These are phyloP conservation scores for Tenodera sinensis DNA, from an alignment of 2,888 invertebrate genomes.

Conservation along the genomic window DNA sequence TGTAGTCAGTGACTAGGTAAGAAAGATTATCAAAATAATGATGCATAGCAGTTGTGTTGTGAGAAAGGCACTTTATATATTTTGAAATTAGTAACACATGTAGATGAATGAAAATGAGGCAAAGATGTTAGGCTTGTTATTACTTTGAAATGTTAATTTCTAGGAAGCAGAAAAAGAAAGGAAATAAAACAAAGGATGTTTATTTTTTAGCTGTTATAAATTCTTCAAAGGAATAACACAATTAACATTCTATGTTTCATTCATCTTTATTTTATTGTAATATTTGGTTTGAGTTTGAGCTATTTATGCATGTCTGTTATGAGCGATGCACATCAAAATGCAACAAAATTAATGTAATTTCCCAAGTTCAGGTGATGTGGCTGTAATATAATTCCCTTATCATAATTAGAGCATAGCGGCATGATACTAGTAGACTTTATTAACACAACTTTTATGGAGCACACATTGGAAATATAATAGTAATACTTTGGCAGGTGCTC, in stretches of 20 bases:
- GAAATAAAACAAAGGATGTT: background rate
- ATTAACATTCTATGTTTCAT: background rate
- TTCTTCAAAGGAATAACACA: background rate
- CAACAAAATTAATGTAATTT: background rate
- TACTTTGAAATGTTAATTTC: background rate
- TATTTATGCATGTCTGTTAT: background rate
- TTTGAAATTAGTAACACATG: background rate
- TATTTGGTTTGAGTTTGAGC: background rate
- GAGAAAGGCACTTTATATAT: background rate
- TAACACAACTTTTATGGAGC: background rate
- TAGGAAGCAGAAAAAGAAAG: background rate
- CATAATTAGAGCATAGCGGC: background rate
- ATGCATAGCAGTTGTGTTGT: background rate
- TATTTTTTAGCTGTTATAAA: background rate
- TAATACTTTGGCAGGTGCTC: background rate
- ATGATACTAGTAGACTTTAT: background rate
- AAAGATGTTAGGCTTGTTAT: constrained; percentile 8
- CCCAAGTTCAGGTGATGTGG: background rate
- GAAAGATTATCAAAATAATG: too few species aligned
- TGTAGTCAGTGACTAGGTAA: background rate
- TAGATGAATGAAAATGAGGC: background rate
- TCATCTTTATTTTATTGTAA: background rate
- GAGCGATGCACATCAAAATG: background rate
- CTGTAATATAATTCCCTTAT: background rate
- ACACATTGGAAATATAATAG: background rate